Conservation (phyloP, 2,888 invertebrate genomes). For the Clanis bilineata region DNA sequence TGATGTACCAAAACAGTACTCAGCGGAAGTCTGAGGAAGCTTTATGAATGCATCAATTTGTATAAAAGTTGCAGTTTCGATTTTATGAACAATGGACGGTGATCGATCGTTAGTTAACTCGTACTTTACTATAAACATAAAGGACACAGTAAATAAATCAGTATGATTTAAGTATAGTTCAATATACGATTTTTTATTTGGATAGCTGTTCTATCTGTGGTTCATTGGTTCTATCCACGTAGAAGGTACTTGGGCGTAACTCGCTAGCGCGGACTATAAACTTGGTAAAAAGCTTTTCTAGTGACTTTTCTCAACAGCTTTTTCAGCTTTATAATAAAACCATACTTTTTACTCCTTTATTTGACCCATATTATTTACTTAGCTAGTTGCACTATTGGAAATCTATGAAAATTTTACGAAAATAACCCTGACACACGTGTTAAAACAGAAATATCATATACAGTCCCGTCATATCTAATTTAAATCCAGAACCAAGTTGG, state of each 20-base stretch:
- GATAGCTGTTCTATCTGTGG: not conserved
- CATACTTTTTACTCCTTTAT: no score
- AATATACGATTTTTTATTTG: not conserved
- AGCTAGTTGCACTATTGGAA: no score
- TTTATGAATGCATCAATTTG: not conserved
- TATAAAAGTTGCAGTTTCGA: not conserved
- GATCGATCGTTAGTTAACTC: slow-evolving; percentile 3
- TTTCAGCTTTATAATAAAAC: no score
- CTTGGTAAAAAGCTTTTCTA: not conserved
- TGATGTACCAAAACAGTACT: not conserved
- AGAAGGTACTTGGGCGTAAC: no score
- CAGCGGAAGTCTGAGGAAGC: not conserved
- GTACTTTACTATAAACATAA: slow-evolving; percentile 1
- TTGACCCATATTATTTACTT: no score
- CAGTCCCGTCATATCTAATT: no score
- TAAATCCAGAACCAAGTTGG: no score
- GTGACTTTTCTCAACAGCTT: not conserved
- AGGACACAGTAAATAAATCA: not conserved
- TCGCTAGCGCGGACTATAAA: not conserved
- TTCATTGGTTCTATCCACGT: no score
- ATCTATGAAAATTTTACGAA: no score
- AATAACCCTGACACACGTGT: no score
- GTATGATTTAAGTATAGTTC: not conserved
- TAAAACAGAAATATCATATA: no score
- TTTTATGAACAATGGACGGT: slow-evolving; percentile 3